Base-by-base conservation (phyloP, 2,797 vertebrate species). In the Salmo trutta region DNA sequence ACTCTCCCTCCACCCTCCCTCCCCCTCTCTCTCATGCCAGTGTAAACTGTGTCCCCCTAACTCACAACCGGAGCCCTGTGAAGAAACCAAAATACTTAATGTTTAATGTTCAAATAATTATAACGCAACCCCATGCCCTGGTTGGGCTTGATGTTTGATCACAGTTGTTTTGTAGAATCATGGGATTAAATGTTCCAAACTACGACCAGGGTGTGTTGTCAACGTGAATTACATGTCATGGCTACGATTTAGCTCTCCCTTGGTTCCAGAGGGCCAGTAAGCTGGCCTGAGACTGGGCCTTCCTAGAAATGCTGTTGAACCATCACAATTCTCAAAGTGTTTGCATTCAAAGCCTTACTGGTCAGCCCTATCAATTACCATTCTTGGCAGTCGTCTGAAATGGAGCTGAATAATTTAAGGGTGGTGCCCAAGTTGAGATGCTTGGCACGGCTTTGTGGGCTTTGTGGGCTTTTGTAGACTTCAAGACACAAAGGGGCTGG, bases 231-330 rank as follows among this genome's bases (percentile, higher is more conserved):
- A 24, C 21, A 64, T 24, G 59, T 24, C 59, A 62, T 24, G 59
- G 8, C 59, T 64, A 21, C 2, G 59, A 3, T 64, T 64, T 24
- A 64, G 21, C 19, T 64, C 59, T 4, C 21, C 59, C 59, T 24
- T 64, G n/a, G 21, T 64, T 64, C 59, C 59, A 82, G 72, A 73
- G 84, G 83, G 89, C 81, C 82, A 77, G 82, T 76, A 85, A 91
- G 87, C 87, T 85, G 87, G 87, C 84, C 86, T 74, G 81, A 87
- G 90, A 84, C 74, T 31, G 75, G 77, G 74, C 83, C 85, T 91
- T 90, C 87, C 87, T 86, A 86, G 88, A 91, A 93, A 91, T 80
- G 79, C 85, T 88, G 90, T 88, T 91, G 88, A 93, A 93, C 92
- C 89, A 27, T 64, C 59, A 59, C 56, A 64, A 24, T 24, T 64